Evolutionary conservation across 2,888 invertebrate species (phyloP).

Genomic region (Athalia rosae): DNA sequence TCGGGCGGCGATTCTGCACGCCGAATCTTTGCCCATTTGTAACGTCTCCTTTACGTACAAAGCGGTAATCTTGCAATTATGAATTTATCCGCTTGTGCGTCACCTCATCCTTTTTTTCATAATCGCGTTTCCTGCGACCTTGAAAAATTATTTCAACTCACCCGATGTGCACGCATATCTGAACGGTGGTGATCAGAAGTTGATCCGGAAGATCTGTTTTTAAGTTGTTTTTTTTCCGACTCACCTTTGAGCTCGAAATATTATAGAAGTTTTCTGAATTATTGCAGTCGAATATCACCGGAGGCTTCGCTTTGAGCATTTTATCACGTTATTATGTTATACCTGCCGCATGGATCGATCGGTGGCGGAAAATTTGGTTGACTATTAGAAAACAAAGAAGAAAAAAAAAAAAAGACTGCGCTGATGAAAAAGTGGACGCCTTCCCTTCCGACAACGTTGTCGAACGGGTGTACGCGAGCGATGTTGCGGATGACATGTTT

Average conservation of each 20-base stretch:
- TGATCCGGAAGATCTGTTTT: too few species aligned
- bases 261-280: too few species aligned
- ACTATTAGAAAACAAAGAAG: not conserved
- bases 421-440: not conserved
- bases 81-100: slow-evolving; percentile 28
- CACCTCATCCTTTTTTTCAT: slow-evolving; percentile 7
- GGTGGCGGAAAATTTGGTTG: slow-evolving; percentile 8
- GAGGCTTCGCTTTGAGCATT: slow-evolving; percentile 21
- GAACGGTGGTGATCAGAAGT: too few species aligned
- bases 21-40: slow-evolving; percentile 1
- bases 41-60: not conserved
- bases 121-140: slow-evolving; percentile 43
- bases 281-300: not conserved
- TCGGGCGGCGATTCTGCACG: slow-evolving; percentile 2
- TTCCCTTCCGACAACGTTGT: slow-evolving; percentile 4
- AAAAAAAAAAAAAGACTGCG: slow-evolving; percentile 2
- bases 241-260: too few species aligned
- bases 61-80: slow-evolving; percentile 24
- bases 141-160: too few species aligned
- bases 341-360: not conserved
- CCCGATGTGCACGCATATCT: too few species aligned
- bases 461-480: too few species aligned
- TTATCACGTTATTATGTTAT: not conserved
- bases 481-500: not conserved
- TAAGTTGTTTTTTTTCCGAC: too few species aligned